Conservation (phyloP, 64 coral and sea anemone species). For the Montipora sp. region DNA sequence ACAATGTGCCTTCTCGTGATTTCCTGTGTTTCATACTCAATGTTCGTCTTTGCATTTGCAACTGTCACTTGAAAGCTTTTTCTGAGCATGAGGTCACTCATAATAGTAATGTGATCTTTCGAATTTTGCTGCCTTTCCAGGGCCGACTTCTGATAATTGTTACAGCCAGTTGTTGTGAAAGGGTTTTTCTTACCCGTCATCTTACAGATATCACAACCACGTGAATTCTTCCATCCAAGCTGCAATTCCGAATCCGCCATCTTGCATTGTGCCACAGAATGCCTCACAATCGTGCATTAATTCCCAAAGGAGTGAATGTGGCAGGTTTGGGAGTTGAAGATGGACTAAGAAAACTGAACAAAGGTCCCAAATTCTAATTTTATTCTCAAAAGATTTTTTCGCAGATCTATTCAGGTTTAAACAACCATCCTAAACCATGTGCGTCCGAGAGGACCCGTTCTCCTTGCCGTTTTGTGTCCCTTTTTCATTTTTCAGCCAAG, state of each 20-base stretch:
- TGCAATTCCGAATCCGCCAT: conserved; percentile 1
- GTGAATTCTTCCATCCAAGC: neutral
- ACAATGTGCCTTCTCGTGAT: conserved; percentile 22
- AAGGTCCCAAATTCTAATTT: conserved; percentile 21
- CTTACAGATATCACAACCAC: conserved; percentile 23
- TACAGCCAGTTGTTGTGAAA: too few relatives aligned
- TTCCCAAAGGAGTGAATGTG: conserved; percentile 1
- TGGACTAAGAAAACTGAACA: conserved; percentile 2
- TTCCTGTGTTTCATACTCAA: conserved; percentile 6
- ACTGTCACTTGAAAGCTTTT: conserved; percentile 15
- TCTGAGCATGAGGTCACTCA: conserved; percentile 10
- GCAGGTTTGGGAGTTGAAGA: conserved; percentile 2
- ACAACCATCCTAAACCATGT: neutral
- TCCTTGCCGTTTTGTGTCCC: conserved; percentile 7
- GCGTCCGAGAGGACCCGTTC: neutral
- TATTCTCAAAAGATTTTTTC: neutral
- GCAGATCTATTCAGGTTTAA: conserved; percentile 33
- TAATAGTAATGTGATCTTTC: neutral
- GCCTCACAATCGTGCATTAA: neutral
- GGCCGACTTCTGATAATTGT: too few relatives aligned
- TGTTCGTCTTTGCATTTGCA: conserved; percentile 32
- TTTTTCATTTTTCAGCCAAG: neutral
- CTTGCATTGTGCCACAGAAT: neutral
- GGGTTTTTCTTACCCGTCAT: conserved; percentile 19
- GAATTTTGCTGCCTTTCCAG: neutral